Conservation (phyloP, 2,797 vertebrate genomes). For the Poecilia gillii region DNA sequence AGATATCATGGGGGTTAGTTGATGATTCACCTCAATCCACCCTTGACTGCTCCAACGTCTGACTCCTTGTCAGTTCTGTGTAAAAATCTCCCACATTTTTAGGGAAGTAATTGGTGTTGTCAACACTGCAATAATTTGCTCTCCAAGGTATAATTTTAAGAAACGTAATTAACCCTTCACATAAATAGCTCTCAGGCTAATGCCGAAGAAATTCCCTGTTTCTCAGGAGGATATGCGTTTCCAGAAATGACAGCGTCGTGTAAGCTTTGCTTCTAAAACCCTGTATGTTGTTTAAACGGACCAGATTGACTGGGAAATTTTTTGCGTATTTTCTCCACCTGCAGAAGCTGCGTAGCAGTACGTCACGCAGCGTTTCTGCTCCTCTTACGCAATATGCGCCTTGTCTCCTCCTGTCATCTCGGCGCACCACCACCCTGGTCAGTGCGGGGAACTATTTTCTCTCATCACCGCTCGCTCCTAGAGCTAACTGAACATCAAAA, state of each 20-base stretch:
- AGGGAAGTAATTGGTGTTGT: neutral
- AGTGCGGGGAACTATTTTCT: conserved; percentile 19
- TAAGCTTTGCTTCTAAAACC: neutral
- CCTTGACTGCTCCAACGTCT: neutral
- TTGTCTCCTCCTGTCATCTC: conserved; percentile 53
- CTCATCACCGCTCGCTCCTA: conserved; percentile 19
- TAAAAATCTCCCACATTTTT: neutral
- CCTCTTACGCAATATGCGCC: conserved; percentile 46
- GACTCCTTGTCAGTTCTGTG: neutral
- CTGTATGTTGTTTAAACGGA: neutral
- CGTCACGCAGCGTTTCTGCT: conserved; percentile 38
- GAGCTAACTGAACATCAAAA: conserved; percentile 37
- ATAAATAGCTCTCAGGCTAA: neutral
- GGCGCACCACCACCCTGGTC: conserved; percentile 42
- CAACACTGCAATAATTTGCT: neutral
- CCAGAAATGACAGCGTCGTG: neutral
- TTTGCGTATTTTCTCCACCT: neutral
- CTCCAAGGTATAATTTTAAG: neutral
- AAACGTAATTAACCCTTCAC: neutral
- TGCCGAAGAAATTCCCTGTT: neutral
- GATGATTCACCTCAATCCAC: neutral
- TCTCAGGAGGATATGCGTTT: neutral
- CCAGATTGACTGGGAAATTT: neutral
- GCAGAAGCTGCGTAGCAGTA: neutral
- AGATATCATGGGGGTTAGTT: neutral